phyloP scores from a whole-genome alignment of 2,888 invertebrate species.

The Sarcophaga carnaria region DNA sequence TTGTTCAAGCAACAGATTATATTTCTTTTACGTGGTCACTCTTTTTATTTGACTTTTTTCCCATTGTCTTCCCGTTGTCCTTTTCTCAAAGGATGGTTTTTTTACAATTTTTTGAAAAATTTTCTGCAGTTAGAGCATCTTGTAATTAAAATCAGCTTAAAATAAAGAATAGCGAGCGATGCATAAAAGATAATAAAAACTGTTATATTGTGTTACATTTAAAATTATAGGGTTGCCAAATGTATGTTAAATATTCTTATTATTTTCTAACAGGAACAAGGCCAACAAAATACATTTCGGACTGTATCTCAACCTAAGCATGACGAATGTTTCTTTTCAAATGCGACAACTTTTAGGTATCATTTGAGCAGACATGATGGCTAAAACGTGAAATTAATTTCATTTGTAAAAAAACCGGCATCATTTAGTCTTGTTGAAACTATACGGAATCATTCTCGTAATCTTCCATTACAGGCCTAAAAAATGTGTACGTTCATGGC shows the following conservation, averaged over 20 bases:
- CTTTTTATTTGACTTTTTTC: background rate
- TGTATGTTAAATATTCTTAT: background rate
- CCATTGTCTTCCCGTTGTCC: background rate
- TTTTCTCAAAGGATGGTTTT: background rate
- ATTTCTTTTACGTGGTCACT: background rate
- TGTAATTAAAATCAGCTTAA: constrained; percentile 79
- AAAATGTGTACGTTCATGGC: too few relatives aligned
- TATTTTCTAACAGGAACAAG: too few relatives aligned
- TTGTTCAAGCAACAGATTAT: background rate
- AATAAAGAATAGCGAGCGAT: constrained; percentile 52
- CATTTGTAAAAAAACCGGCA: too few relatives aligned
- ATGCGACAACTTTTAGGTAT: too few relatives aligned
- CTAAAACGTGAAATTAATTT: too few relatives aligned
- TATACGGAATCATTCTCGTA: too few relatives aligned
- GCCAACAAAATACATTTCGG: too few relatives aligned
- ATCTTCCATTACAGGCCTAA: too few relatives aligned
- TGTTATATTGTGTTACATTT: background rate
- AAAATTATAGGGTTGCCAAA: background rate
- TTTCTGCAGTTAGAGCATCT: constrained; percentile 73
- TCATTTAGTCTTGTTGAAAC: too few relatives aligned
- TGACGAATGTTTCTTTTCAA: too few relatives aligned
- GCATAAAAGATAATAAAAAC: constrained; percentile 13
- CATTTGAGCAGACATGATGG: too few relatives aligned
- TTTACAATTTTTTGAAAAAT: background rate
- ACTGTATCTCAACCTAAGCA: too few relatives aligned